Evolutionary conservation across 2,888 invertebrate genomes (phyloP).

Genomic region (Clepsis dumicolana): DNA sequence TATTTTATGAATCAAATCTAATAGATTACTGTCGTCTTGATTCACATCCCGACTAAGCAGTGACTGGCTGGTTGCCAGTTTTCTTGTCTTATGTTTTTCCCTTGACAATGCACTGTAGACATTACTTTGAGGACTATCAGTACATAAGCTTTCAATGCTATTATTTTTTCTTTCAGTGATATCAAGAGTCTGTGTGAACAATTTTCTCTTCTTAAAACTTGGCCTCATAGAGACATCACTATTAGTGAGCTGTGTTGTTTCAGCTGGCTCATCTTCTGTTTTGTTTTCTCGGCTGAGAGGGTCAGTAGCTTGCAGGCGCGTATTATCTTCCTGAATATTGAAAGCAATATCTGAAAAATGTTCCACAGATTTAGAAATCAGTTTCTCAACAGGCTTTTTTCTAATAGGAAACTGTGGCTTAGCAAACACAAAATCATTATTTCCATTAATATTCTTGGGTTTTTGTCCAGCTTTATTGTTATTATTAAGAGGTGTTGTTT

Average conservation of each 20-base stretch:
- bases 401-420: conserved; percentile 64
- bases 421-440: conserved; percentile 63
- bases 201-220: conserved; percentile 78
- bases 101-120: conserved; percentile 59
- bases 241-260: conserved; percentile 45
- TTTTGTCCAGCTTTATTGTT: conserved; percentile 41
- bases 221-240: conserved; percentile 70
- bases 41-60: conserved; percentile 69
- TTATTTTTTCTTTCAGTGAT: conserved; percentile 65
- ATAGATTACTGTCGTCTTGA: conserved; percentile 64
- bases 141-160: conserved; percentile 55
- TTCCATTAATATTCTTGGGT: conserved; percentile 40
- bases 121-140: conserved; percentile 66
- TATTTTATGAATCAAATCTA: conserved; percentile 77
- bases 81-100: conserved; percentile 73
- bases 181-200: conserved; percentile 76
- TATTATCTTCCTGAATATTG: conserved; percentile 46
- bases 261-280: conserved; percentile 39
- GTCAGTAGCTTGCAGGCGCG: neutral
- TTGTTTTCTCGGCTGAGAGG: conserved; percentile 32
- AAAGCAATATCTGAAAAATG: conserved; percentile 42
- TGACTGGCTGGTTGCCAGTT: conserved; percentile 69
- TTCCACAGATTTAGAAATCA: conserved; percentile 57
- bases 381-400: conserved; percentile 48
- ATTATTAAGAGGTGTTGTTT: conserved; percentile 50